Base-by-base conservation (phyloP, 2,888 invertebrate genomes). In the Nineta flava region DNA sequence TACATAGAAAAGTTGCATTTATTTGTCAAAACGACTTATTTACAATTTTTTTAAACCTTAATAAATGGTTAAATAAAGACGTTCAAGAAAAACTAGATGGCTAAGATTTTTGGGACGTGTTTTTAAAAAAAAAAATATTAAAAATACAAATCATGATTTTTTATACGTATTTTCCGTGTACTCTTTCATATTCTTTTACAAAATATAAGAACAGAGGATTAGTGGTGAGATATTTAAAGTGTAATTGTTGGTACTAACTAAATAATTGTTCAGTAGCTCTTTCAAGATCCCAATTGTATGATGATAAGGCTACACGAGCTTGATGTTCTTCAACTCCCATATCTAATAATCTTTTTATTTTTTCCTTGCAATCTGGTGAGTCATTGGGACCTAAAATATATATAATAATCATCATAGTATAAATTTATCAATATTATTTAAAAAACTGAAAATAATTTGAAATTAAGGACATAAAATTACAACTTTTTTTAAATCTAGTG, bases 271-370 rank as follows among this genome's bases (percentile, higher is more conserved):
- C 94, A 48, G 92, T 92, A 55, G 96, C 94, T 64, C 84, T 75
- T 69, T 90, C 88, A 61, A 94, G 70, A 63, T 92, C 86, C 95
- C 95, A 96, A 66, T 91, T 85, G 65, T 83, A 86, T 43, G 90
- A 84, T 48, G 94, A 94, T 48, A 96, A 74, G 31, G 94, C 93
- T 44, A 87, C 88, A 55, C 91, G 73, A 26, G 93, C 92, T 64
- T 83, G 81, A 60, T 90, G 83, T 66, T 87, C 90, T 57, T 87
- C 87, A 49, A 97, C 80, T 46, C 97, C 97, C 93, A 99, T 95
- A 62, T 92, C 93, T 61, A 81, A 77, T 57, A 97, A 75, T 60
- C 87, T 81, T 65, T 82, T 80, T 57, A 96, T 87, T 74, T 92
- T 91, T 56, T 81, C 76, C 67, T 90, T 83, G 71, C 87, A 87